Base-by-base conservation (phyloP, 1,140 invertebrate genomes). In the Euura lappo region DNA sequence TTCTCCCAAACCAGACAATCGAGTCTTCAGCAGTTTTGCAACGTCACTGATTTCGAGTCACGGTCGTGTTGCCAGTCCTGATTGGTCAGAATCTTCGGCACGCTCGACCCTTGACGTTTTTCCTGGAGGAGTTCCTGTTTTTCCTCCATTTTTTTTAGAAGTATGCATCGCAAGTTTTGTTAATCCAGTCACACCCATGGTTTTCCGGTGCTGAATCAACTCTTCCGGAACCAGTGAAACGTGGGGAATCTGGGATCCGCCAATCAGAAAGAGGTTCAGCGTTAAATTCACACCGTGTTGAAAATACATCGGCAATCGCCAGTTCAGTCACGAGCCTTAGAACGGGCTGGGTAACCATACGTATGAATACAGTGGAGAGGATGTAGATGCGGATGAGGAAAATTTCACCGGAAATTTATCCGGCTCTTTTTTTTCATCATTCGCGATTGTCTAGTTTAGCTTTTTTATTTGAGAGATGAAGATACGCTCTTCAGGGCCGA, bases 311-410 rank as follows among this genome's bases (percentile, higher is more conserved):
- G 51, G 51, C 3, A 11, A 60, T 60, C 51, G 51, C 13, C 51
- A 60, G 51, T 60, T 60, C 51, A 60, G 51, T 60, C 51, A 60
- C 51, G 51, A 60, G 51, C 51, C 8, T n/a, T n/a, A 60, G 10
- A 60, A 60, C 8, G 51, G 10, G 51, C 51, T n/a, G 51, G 13
- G 51, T 60, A 60, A 11, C 51, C 13, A 5, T 60, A 60, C 51
- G 13, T n/a, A 6, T 60, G 13, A 60, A 60, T 60, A 60, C 13
- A 60, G 28, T 28, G 28, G 28, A 28, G 28, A 28, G 28, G 28
- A 28, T 28, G 28, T 28, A 28, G 28, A 28, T 28, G 28, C 28
- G 28, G 28, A 28, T 28, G 28, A 0, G 28, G 28, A 28, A 28
- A 28, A 28, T 28, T 28, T 1, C 28, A 28, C 28, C 28, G 0